Conservation (phyloP, 2,113 vertebrate species). For the Gadus chalcogrammus region DNA sequence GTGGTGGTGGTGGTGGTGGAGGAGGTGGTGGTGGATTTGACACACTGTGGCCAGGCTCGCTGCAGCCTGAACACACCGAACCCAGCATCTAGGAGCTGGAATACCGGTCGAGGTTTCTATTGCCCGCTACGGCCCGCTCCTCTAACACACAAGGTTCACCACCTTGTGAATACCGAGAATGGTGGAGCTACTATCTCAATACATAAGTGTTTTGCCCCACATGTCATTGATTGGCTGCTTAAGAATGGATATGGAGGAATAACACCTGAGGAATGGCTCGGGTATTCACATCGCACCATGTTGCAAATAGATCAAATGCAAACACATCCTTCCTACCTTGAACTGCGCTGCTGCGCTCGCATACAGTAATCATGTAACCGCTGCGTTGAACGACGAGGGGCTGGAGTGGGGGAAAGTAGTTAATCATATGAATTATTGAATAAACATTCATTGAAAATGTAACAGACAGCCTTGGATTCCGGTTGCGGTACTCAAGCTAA, state of each 20-base stretch:
- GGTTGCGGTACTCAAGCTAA: neutral
- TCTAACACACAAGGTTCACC: neutral
- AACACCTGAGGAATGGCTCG: too few relatives aligned
- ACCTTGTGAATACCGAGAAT: too few relatives aligned
- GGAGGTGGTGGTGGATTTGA: neutral
- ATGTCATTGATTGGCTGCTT: neutral
- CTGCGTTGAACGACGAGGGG: neutral
- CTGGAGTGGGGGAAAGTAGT: neutral
- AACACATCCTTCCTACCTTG: neutral
- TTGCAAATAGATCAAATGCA: too few relatives aligned
- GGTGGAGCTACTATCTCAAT: neutral
- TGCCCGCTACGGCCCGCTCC: too few relatives aligned
- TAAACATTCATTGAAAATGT: constrained; percentile 2
- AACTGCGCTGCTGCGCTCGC: neutral
- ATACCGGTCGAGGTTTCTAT: too few relatives aligned
- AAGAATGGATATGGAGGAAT: neutral
- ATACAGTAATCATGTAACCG: neutral
- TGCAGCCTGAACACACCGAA: too few relatives aligned
- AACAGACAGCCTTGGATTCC: constrained; percentile 13
- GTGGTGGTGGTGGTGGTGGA: constrained; percentile 3
- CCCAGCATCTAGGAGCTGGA: too few relatives aligned
- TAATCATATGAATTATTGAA: constrained; percentile 2
- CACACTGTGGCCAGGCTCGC: too few relatives aligned
- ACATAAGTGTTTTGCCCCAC: constrained; percentile 19
- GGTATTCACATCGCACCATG: too few relatives aligned